phyloP scores from a whole-genome alignment of 2,797 vertebrate species.

The Onychomys arenicola region DNA sequence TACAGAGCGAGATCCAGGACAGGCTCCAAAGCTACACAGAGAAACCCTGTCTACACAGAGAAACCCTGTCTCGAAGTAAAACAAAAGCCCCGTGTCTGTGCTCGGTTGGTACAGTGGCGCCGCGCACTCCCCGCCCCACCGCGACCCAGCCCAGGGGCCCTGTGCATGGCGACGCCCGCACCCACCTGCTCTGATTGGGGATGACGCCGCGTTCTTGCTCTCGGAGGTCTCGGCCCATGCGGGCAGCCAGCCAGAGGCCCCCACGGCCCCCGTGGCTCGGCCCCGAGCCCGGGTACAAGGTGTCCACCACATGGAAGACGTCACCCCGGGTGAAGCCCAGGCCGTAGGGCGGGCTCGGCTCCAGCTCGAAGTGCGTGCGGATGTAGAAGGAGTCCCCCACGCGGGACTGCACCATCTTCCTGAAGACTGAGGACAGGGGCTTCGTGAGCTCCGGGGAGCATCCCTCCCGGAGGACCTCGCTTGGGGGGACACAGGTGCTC shows the following conservation, averaged over 20 bases:
- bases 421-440: conserved; percentile 91
- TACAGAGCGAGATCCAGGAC: too few species aligned
- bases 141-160: not conserved
- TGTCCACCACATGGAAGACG: conserved; percentile 97
- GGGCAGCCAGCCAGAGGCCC: conserved; percentile 94
- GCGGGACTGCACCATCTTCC: conserved; percentile 93
- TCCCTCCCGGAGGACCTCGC: not conserved
- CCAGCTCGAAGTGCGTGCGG: conserved; percentile 96
- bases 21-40: too few species aligned
- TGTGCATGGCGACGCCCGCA: not conserved
- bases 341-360: conserved; percentile 89
- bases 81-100: not conserved
- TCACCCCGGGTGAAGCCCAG: conserved; percentile 95
- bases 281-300: conserved; percentile 92
- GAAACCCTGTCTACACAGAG: too few species aligned
- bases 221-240: conserved; percentile 94
- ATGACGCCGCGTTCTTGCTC: conserved; percentile 96
- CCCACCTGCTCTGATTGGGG: conserved; percentile 93
- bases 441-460: not conserved
- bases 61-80: too few species aligned
- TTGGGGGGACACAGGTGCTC: too few species aligned
- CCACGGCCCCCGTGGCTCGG: conserved; percentile 89
- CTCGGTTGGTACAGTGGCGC: not conserved
- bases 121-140: not conserved
- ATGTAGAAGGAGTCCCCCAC: conserved; percentile 97